Percentiles rank a stretch among this genome's conserved stretches.
phyloP scores from a whole-genome alignment of 2,113 vertebrate genomes.

The Channa argus region DNA sequence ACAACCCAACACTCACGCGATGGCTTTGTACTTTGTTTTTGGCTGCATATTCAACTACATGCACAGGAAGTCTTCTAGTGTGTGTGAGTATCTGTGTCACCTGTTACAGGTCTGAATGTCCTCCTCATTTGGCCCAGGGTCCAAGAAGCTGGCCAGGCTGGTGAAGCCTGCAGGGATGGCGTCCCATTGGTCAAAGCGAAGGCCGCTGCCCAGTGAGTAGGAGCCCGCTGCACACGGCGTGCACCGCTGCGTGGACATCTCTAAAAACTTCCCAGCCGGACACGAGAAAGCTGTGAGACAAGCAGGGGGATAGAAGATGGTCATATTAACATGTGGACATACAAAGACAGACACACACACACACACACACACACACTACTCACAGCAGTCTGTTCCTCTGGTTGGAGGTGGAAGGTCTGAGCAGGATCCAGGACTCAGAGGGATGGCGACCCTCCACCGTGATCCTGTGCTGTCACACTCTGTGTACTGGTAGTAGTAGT shows the following conservation, averaged over 20 bases:
- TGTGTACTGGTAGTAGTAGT: slow-evolving; percentile 97
- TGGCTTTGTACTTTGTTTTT: too few species aligned
- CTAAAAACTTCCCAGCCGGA: slow-evolving; percentile 91
- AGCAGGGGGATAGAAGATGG: neutral
- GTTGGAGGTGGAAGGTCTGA: slow-evolving; percentile 92
- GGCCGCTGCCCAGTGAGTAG: slow-evolving; percentile 95
- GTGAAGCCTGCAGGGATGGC: slow-evolving; percentile 93
- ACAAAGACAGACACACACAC: neutral
- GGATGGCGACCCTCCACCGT: slow-evolving; percentile 96
- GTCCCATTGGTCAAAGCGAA: slow-evolving; percentile 98
- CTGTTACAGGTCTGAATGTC: slow-evolving; percentile 89
- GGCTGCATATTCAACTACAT: too few species aligned
- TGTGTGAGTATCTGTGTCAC: slow-evolving; percentile 68
- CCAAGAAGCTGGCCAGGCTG: slow-evolving; percentile 92
- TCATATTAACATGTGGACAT: neutral
- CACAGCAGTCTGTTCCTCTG: slow-evolving; percentile 98
- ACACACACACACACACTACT: slow-evolving; percentile 63
- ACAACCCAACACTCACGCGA: slow-evolving; percentile 7
- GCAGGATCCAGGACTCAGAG: slow-evolving; percentile 86
- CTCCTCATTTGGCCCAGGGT: slow-evolving; percentile 82
- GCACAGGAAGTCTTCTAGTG: too few species aligned
- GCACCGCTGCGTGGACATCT: slow-evolving; percentile 96
- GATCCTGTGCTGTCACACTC: slow-evolving; percentile 96
- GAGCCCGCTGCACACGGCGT: slow-evolving; percentile 92
- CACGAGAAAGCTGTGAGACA: slow-evolving; percentile 91